These are phyloP conservation scores for Mastomys coucha DNA, from an alignment of 2,113 vertebrate genomes.

Conservation along the genomic window DNA sequence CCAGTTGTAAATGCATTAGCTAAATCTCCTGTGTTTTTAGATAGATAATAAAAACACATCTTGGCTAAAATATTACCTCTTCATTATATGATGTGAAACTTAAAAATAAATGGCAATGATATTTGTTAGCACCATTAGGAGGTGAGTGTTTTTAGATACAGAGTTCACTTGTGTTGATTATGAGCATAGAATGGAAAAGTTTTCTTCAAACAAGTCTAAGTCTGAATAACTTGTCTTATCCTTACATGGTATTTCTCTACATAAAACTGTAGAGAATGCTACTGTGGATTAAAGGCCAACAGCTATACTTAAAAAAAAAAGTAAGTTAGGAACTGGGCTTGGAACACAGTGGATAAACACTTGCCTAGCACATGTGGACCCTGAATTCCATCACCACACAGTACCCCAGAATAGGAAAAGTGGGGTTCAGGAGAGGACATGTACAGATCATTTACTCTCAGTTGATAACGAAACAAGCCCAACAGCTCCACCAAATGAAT, in stretches of 20 bases:
- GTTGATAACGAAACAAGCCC: background rate
- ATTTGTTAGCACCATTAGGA: background rate
- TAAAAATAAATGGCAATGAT: background rate
- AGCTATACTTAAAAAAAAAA: background rate
- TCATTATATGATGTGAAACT: too few relatives aligned
- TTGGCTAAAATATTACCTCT: too few relatives aligned
- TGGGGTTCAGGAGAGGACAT: background rate
- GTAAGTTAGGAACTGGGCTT: background rate
- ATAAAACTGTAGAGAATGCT: background rate
- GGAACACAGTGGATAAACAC: background rate
- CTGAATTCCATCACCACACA: background rate
- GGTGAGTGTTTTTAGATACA: background rate
- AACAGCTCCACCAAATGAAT: background rate
- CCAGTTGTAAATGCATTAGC: too few relatives aligned
- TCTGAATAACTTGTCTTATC: background rate
- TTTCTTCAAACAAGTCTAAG: background rate
- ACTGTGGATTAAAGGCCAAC: background rate
- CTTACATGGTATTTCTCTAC: background rate
- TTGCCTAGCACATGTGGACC: background rate
- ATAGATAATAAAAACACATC: too few relatives aligned
- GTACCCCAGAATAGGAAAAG: background rate
- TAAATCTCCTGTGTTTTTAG: too few relatives aligned
- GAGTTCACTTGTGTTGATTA: background rate
- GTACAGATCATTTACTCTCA: background rate
- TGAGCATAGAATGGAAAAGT: background rate